Evolutionary conservation across 2,888 invertebrate species (phyloP).

Genomic region (Cataglyphis albicans): DNA sequence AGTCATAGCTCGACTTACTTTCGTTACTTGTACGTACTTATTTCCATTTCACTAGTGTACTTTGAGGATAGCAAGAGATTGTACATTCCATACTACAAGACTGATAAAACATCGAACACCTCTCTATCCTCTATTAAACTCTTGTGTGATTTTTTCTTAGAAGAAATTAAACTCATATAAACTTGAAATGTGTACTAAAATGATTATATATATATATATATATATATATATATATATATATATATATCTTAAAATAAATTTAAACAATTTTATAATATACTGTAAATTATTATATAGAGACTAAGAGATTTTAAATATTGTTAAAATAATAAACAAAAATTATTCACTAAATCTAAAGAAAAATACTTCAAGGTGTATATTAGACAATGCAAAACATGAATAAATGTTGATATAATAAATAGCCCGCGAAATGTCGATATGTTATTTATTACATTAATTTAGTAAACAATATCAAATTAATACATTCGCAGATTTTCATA

Average conservation of each 20-base stretch:
- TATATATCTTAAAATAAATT: background rate
- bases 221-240: background rate
- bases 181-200: background rate
- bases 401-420: background rate
- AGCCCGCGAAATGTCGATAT: too few relatives aligned
- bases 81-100: constrained; percentile 51
- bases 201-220: background rate
- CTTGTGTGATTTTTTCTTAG: background rate
- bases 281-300: too few relatives aligned
- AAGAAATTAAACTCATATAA: background rate
- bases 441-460: background rate
- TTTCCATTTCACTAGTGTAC: constrained; percentile 63
- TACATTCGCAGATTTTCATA: background rate
- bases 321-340: too few relatives aligned
- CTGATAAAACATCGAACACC: background rate
- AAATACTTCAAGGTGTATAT: background rate
- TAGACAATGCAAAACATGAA: background rate
- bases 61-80: constrained; percentile 50
- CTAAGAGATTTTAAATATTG: too few relatives aligned
- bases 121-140: background rate
- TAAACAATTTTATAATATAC: too few relatives aligned
- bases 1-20: constrained; percentile 69
- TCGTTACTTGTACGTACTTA: constrained; percentile 64
- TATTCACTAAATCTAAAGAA: too few relatives aligned
- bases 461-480: background rate